Percentiles rank a stretch among this genome's conserved stretches.
Evolutionary conservation across 1,140 invertebrate genomes (phyloP).

Genomic region (Plectrocnemia conspersa): DNA sequence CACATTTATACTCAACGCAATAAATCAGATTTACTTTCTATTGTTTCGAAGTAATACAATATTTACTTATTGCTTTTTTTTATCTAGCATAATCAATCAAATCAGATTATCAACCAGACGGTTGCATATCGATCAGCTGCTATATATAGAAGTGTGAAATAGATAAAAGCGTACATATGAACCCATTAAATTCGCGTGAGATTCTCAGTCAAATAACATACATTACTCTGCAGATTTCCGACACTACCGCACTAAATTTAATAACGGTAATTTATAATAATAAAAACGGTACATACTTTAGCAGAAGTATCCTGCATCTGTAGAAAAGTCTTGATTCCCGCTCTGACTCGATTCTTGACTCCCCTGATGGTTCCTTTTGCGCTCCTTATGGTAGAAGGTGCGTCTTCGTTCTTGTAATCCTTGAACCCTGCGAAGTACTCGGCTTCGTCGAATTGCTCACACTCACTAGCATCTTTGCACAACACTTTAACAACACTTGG

Average conservation of each 20-base stretch:
- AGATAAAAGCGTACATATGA: neutral
- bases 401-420: constrained; percentile 63
- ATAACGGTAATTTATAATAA: constrained; percentile 7
- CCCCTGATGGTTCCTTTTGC: constrained; percentile 87
- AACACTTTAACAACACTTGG: constrained; percentile 39
- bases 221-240: neutral
- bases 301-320: constrained; percentile 67
- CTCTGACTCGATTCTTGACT: constrained; percentile 88
- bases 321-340: constrained; percentile 89
- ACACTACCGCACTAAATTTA: neutral
- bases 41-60: too few relatives aligned
- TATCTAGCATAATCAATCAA: too few relatives aligned
- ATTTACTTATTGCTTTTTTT: too few relatives aligned
- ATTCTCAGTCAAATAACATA: neutral
- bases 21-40: too few relatives aligned
- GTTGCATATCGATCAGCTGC: neutral
- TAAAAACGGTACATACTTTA: constrained; percentile 56
- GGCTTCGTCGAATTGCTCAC: constrained; percentile 49
- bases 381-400: constrained; percentile 74
- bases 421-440: constrained; percentile 78
- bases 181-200: neutral
- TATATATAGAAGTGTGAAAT: neutral
- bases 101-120: neutral
- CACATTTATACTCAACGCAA: too few relatives aligned
- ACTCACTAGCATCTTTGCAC: constrained; percentile 41